phyloP scores from a whole-genome alignment of 1,140 invertebrate genomes.

The Zaprionus gabonicus region DNA sequence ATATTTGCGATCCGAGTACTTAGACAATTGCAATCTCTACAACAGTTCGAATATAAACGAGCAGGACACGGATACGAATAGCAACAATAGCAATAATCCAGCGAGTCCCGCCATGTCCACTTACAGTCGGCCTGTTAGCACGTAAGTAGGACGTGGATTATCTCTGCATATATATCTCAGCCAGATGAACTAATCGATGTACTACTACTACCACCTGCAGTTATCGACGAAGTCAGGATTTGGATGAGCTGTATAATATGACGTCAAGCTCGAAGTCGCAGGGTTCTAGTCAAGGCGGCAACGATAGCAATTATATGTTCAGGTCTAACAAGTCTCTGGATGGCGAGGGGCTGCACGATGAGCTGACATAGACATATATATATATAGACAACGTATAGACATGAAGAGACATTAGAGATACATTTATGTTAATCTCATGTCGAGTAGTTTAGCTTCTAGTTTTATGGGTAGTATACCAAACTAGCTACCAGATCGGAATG shows the following conservation, averaged over 20 bases:
- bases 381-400: background rate
- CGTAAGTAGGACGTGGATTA: constrained; percentile 56
- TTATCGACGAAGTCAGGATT: constrained; percentile 85
- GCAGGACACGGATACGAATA: constrained; percentile 73
- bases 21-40: constrained; percentile 84
- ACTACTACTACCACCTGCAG: constrained; percentile 29
- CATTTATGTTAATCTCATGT: constrained; percentile 1
- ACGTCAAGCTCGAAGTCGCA: constrained; percentile 86
- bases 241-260: constrained; percentile 86
- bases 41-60: constrained; percentile 66
- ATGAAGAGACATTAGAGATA: background rate
- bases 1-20: constrained; percentile 89
- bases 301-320: constrained; percentile 76
- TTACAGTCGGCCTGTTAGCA: constrained; percentile 82
- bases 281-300: constrained; percentile 79
- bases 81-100: constrained; percentile 76
- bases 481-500: constrained; percentile 1
- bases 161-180: background rate
- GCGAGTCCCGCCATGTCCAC: constrained; percentile 73
- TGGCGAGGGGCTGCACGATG: constrained; percentile 62
- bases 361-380: constrained; percentile 45
- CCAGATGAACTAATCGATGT: constrained; percentile 4
- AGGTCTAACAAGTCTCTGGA: constrained; percentile 81
- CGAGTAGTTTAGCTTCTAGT: constrained; percentile 4
- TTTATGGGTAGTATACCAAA: constrained; percentile 3